Conservation (phyloP, 23 tunicate genomes). For the Oikopleura dioica region DNA sequence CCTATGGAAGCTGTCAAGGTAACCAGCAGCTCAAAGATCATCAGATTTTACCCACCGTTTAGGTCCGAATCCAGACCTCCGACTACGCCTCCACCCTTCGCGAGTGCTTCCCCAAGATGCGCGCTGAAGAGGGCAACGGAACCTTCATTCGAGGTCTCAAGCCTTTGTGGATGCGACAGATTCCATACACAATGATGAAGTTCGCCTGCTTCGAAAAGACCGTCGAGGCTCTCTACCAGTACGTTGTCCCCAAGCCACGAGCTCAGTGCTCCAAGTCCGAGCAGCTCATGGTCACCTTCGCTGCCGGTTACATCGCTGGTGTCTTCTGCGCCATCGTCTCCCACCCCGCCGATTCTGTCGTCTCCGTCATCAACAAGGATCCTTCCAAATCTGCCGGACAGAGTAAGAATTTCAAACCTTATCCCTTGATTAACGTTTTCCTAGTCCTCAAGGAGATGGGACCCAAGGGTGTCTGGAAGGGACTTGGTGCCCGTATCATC, state of each 20-base stretch:
- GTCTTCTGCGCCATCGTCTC: slow-evolving; percentile 99
- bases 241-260: slow-evolving; percentile 80
- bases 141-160: slow-evolving; percentile 73
- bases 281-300: slow-evolving; percentile 76
- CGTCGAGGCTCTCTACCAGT: slow-evolving; percentile 81
- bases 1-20: slow-evolving; percentile 99
- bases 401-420: background rate
- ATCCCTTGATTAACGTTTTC: background rate
- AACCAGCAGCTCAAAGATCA: too few species aligned
- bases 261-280: slow-evolving; percentile 59
- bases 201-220: slow-evolving; percentile 98
- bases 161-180: slow-evolving; percentile 82
- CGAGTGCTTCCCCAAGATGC: slow-evolving; percentile 96
- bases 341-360: slow-evolving; percentile 98
- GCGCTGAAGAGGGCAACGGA: slow-evolving; percentile 52
- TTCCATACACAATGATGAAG: slow-evolving; percentile 99
- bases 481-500: slow-evolving; percentile 86
- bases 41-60: too few species aligned
- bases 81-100: slow-evolving; percentile 84
- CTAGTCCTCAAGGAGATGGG: slow-evolving; percentile 71
- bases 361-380: slow-evolving; percentile 69
- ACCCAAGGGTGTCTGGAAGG: slow-evolving; percentile 99
- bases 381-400: slow-evolving; percentile 37
- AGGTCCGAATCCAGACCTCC: slow-evolving; percentile 54
- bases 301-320: slow-evolving; percentile 99